Percentiles rank a stretch among this genome's conserved stretches.
Conservation (phyloP, 2,113 vertebrate genomes). For the Peucedramus taeniatus region DNA sequence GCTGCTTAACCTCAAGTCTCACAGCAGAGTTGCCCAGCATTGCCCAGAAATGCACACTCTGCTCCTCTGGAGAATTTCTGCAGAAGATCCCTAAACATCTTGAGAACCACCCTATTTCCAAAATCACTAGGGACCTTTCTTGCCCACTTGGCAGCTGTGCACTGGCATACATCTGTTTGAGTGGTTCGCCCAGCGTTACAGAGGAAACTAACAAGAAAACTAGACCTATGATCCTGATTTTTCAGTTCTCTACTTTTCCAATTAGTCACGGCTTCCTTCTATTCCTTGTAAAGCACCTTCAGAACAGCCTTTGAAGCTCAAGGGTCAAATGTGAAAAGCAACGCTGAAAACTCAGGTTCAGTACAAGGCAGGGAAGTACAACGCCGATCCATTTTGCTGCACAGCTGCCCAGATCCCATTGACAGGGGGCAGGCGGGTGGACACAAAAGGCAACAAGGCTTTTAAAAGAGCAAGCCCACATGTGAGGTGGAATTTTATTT, state of each 20-base stretch:
- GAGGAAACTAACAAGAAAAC: not conserved
- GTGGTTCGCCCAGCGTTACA: fast-evolving
- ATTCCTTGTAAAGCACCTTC: not conserved
- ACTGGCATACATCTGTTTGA: not conserved
- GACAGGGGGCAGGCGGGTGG: not conserved
- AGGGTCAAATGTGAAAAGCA: not conserved
- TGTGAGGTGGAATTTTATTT: not conserved
- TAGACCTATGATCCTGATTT: not conserved
- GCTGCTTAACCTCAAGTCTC: not conserved
- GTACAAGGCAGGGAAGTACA: not conserved
- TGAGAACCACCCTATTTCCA: not conserved
- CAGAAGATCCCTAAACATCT: not conserved
- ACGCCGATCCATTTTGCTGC: not conserved
- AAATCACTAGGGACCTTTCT: not conserved
- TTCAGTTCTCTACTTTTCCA: conserved; percentile 14
- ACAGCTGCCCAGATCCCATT: not conserved
- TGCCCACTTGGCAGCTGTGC: not conserved
- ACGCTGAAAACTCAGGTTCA: not conserved
- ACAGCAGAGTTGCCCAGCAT: not conserved
- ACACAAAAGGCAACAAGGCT: not conserved
- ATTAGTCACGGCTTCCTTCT: not conserved
- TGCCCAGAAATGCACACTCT: not conserved
- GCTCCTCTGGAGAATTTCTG: not conserved
- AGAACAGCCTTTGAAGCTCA: not conserved
- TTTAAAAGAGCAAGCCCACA: not conserved